Percentiles rank a stretch among this genome's conserved stretches.
Evolutionary conservation across 2,888 invertebrate genomes (phyloP).

Genomic region (Rhamphomyia laevipes): DNA sequence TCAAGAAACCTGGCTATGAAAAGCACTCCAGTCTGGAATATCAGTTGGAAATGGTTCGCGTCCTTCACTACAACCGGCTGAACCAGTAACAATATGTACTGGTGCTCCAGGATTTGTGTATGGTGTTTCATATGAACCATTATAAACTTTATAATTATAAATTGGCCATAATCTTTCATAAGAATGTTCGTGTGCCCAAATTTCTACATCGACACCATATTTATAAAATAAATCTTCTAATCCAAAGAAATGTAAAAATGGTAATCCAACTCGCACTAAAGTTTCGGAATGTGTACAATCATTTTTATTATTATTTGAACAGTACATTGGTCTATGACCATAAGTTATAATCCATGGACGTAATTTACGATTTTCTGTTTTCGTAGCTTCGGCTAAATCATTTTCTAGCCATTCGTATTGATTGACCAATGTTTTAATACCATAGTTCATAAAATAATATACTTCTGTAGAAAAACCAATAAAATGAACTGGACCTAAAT

Average conservation of each 20-base stretch:
- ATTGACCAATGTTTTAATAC: slow-evolving; percentile 63
- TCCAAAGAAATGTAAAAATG: slow-evolving; percentile 52
- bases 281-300: slow-evolving; percentile 61
- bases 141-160: slow-evolving; percentile 66
- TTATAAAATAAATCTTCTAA: slow-evolving; percentile 78
- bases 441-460: slow-evolving; percentile 87
- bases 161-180: slow-evolving; percentile 95
- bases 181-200: slow-evolving; percentile 98
- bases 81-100: slow-evolving; percentile 82
- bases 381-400: slow-evolving; percentile 64
- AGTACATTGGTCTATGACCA: slow-evolving; percentile 87
- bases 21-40: slow-evolving; percentile 67
- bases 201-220: slow-evolving; percentile 81
- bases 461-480: slow-evolving; percentile 88
- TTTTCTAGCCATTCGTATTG: slow-evolving; percentile 78
- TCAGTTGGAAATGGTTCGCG: slow-evolving; percentile 56
- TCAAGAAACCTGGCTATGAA: slow-evolving; percentile 46
- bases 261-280: slow-evolving; percentile 53
- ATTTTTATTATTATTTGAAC: slow-evolving; percentile 71
- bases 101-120: slow-evolving; percentile 63
- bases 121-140: slow-evolving; percentile 43
- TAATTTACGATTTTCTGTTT: slow-evolving; percentile 56
- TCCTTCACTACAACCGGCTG: slow-evolving; percentile 79
- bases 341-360: slow-evolving; percentile 75
- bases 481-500: slow-evolving; percentile 83